Evolutionary conservation across 2,797 vertebrate genomes (phyloP), one percentile per base, ranked within the genome.

Genomic region (Hipposideros larvatus): DNA sequence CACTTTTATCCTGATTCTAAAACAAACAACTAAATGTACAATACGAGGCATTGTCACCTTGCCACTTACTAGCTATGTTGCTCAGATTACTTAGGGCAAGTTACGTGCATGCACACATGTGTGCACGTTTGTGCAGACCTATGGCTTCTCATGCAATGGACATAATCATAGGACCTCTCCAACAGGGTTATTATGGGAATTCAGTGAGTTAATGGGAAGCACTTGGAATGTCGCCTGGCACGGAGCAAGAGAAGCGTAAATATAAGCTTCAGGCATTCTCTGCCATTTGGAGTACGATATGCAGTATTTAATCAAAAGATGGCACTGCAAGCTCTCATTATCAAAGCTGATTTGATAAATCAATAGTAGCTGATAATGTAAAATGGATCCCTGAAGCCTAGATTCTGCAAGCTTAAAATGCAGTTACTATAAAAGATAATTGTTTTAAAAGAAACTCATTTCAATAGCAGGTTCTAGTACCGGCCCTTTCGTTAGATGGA

Each of bases 281-380:
- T 24, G 37, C 9, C 34, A 51, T 5, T 19, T 59, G n/a, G n/a
- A 78, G 13, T 37, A 4, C n/a, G 9, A 2, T 57, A 26, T 24
- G 11, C 5, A 46, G 7, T 59, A 51, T 53, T 87, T 73, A 53
- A 90, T 74, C 48, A 59, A 65, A 75, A 46, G 31, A 68, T 75
- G 28, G 31, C n/a, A 79, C 4, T 53, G 10, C 18, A 28, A 15
- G 31, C 61, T 75, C 1, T 91, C 9, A n/a, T 68, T 46, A 51
- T 7, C 87, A 66, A 93, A 87, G 91, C 19, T 15, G 55, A 65
- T 24, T 86, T 79, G 57, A 77, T 78, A 55, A 70, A 82, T 90
- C 28, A 11, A 34, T 55, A 89, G 34, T 55, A 75, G 53, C 34
- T 46, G 46, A 24, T 41, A 37, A n/a, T 63, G 28, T 61, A n/a